Percentiles rank a stretch among this genome's conserved stretches.
Evolutionary conservation across 2,797 vertebrate genomes (phyloP).

Genomic region (Malurus splendens): DNA sequence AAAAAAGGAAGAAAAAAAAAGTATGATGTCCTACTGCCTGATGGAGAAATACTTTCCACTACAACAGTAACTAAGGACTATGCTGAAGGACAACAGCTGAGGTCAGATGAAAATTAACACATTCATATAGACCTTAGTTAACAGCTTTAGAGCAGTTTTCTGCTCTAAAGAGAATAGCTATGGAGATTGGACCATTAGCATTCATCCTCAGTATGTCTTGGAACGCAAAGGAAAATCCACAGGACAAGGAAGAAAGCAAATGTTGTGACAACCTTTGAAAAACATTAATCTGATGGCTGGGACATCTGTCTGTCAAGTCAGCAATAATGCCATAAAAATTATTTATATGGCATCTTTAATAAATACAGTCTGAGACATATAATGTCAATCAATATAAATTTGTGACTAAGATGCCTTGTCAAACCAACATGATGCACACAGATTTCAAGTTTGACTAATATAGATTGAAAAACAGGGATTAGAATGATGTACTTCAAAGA

Average conservation of each 20-base stretch:
- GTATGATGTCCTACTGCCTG: background rate
- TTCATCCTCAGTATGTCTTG: background rate
- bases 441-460: background rate
- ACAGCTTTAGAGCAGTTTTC: background rate
- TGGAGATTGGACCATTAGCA: background rate
- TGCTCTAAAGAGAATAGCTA: background rate
- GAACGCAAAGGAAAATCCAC: background rate
- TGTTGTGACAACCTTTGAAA: background rate
- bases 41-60: conserved; percentile 5
- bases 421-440: background rate
- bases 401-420: background rate
- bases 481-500: background rate
- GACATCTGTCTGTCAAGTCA: background rate
- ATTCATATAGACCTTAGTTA: background rate
- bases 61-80: background rate
- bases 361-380: background rate
- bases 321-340: background rate
- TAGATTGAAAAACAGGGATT: background rate
- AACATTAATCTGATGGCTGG: background rate
- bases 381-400: background rate
- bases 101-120: background rate
- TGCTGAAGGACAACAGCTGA: background rate
- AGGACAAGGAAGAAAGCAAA: background rate
- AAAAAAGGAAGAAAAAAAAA: background rate
- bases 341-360: background rate